A percentile compares a stretch with the other conserved stretches of the same genome.
Evolutionary conservation across 2,888 invertebrate genomes (phyloP).

Genomic region (Carabus problematicus): DNA sequence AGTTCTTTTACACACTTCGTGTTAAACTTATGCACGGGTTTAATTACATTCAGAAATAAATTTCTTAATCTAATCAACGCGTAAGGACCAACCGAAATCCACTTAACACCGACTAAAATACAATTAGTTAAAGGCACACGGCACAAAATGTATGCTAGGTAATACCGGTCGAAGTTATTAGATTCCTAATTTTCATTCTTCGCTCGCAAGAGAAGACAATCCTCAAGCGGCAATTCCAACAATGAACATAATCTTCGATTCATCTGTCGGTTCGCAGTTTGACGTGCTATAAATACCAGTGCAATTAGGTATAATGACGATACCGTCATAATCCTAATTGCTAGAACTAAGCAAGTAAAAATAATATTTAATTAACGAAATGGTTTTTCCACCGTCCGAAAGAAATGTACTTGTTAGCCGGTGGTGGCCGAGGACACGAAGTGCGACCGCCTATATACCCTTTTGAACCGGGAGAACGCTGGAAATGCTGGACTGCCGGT

Average conservation of each 20-base stretch:
- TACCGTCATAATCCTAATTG: constrained; percentile 7
- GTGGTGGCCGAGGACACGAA: too few relatives aligned
- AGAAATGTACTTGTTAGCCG: too few relatives aligned
- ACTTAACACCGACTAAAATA: constrained; percentile 26
- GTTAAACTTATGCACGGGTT: neutral
- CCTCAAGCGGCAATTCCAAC: too few relatives aligned
- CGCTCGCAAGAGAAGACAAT: too few relatives aligned
- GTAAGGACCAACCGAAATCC: constrained; percentile 23
- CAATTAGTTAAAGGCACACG: constrained; percentile 6
- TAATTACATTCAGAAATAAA: constrained; percentile 32
- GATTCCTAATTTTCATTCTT: too few relatives aligned
- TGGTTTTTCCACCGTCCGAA: too few relatives aligned
- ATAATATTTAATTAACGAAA: too few relatives aligned
- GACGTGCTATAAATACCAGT: neutral
- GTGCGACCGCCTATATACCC: too few relatives aligned
- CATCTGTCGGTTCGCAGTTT: neutral
- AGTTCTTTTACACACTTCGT: too few relatives aligned
- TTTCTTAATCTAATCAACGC: constrained; percentile 30
- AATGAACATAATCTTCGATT: neutral
- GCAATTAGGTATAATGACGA: neutral
- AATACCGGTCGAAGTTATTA: too few relatives aligned
- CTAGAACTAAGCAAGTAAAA: neutral
- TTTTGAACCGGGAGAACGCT: too few relatives aligned
- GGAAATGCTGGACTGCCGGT: neutral
- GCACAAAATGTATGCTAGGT: too few relatives aligned